phyloP scores from a whole-genome alignment of 2,888 invertebrate species.

The Aphelenchoides bicaudatus region DNA sequence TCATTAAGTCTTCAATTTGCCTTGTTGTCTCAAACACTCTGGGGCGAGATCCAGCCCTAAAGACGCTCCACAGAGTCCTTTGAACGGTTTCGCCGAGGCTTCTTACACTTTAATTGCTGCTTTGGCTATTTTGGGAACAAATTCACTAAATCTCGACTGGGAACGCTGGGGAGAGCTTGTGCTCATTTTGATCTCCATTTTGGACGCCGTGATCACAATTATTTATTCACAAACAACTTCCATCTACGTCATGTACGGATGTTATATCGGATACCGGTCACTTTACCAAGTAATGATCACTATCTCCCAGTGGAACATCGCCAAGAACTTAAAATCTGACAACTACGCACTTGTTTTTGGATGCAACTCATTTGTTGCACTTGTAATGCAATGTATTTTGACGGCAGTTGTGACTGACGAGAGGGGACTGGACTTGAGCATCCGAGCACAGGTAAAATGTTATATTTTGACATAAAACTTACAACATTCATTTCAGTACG shows the following conservation, averaged over 20 bases:
- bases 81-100: conserved; percentile 41
- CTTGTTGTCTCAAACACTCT: conserved; percentile 36
- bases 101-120: conserved; percentile 29
- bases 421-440: too few relatives aligned
- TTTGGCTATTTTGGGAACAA: conserved; percentile 63
- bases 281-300: conserved; percentile 58
- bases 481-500: conserved; percentile 13
- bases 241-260: conserved; percentile 44
- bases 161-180: conserved; percentile 40
- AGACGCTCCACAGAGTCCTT: conserved; percentile 28
- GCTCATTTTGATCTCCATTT: conserved; percentile 37
- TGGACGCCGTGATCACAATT: conserved; percentile 36
- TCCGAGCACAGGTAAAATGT: too few relatives aligned
- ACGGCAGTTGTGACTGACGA: conserved; percentile 31
- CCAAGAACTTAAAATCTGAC: conserved; percentile 42
- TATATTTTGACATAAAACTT: too few relatives aligned
- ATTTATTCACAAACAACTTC: conserved; percentile 34
- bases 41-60: conserved; percentile 37
- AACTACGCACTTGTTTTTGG: conserved; percentile 39
- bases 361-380: conserved; percentile 35
- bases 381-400: conserved; percentile 34
- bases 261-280: conserved; percentile 52
- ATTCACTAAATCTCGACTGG: conserved; percentile 64
- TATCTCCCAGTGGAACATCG: conserved; percentile 58
- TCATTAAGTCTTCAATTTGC: conserved; percentile 72